Base-by-base conservation (phyloP, 2,888 invertebrate genomes). In the Acrobasis repandana region DNA sequence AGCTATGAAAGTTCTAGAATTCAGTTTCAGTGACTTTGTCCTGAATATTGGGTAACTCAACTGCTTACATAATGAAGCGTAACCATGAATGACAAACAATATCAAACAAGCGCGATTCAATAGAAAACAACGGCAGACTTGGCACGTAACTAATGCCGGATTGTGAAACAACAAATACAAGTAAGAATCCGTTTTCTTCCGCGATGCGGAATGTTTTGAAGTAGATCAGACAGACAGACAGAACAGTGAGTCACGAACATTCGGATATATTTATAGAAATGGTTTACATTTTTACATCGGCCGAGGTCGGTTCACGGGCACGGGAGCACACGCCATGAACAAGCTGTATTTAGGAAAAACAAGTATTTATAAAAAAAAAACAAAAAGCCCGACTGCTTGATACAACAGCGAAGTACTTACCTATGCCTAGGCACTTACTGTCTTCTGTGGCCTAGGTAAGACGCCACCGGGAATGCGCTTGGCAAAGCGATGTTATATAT, bases 261-360 rank as follows among this genome's bases (percentile, higher is more conserved):
- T 70, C 65, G 54, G 61, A 60, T 69, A 69, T 84, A 81, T 83
- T 79, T 79, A 74, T 81, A 80, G 75, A 63, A 63, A 67, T 70
- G 69, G 76, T 74, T 76, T 74, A 76, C 71, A 74, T 79, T 82
- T 81, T 81, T 80, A 72, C 75, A 67, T 70, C 75, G 74, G 68
- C 68, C 73, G 71, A 71, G 73, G 68, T 65, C 70, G 75, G 82
- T 80, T 85, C 82, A 83, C 73, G 86, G 83, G 77, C 84, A 74
- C 70, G 70, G 33, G 43, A 43, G 10, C 43, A 14, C n/a, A 43
- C n/a, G 43, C 43, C 3, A 14, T 3, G 43, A 43, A 43, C 4
- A n/a, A 10, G 11, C 5, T n/a, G 9, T 14, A n/a, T 43, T 43
- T 43, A 4, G 14, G 43, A 43, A 14, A 6, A 5, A n/a, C n/a